Evolutionary conservation across 2,113 vertebrate species (phyloP).

Genomic region (Oryzias javanicus): DNA sequence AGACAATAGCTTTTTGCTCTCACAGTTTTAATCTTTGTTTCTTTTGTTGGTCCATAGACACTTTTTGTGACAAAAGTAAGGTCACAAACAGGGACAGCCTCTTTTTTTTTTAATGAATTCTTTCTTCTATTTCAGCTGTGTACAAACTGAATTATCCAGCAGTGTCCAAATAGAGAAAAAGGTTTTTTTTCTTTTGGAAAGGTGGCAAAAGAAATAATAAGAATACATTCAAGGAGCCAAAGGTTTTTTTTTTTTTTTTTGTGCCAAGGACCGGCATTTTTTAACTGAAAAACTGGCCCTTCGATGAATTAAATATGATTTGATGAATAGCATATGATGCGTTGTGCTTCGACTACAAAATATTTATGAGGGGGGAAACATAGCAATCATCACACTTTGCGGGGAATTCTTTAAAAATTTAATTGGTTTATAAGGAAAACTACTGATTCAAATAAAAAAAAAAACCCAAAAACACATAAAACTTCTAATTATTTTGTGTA

Average conservation of each 20-base stretch:
- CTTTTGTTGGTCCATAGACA: slow-evolving; percentile 4
- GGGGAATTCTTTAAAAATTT: slow-evolving; percentile 13
- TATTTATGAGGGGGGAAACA: slow-evolving; percentile 34
- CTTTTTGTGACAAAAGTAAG: slow-evolving; percentile 7
- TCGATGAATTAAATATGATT: slow-evolving; percentile 45
- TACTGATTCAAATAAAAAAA: background rate
- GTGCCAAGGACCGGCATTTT: background rate
- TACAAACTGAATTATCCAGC: slow-evolving; percentile 54
- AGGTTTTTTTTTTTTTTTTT: slow-evolving; percentile 26
- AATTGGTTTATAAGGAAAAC: background rate
- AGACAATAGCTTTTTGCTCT: slow-evolving; percentile 5
- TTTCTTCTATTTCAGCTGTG: slow-evolving; percentile 22
- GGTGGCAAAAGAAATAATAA: background rate
- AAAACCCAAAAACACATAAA: background rate
- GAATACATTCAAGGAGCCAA: slow-evolving; percentile 13
- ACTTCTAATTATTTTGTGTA: too few species aligned
- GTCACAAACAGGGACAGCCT: background rate
- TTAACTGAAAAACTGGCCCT: slow-evolving; percentile 6
- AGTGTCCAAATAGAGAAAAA: background rate
- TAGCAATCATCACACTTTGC: slow-evolving; percentile 8
- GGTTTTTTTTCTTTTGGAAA: slow-evolving; percentile 4
- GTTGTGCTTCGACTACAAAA: slow-evolving; percentile 34
- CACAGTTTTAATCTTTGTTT: background rate
- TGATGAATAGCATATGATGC: slow-evolving; percentile 38
- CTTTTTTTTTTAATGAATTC: background rate